A percentile compares a stretch with the other conserved stretches of the same genome.
phyloP scores from a whole-genome alignment of 2,888 invertebrate species.

The Megastigmus dorsalis region DNA sequence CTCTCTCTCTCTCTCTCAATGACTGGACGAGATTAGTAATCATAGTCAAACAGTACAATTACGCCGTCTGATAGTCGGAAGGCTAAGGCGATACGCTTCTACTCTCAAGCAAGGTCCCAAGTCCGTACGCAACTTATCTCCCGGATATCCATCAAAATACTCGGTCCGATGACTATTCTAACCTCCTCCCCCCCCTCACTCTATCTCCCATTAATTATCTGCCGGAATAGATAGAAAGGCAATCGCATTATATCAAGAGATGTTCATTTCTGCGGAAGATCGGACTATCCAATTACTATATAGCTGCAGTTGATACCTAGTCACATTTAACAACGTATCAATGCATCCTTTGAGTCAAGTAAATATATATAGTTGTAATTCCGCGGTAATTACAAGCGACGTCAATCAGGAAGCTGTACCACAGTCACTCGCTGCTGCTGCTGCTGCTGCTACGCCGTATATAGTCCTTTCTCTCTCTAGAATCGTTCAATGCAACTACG shows the following conservation, averaged over 20 bases:
- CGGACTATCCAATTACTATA: not conserved
- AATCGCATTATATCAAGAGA: constrained; percentile 1
- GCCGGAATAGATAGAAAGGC: not conserved
- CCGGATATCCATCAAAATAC: constrained; percentile 22
- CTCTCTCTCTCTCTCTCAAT: not conserved
- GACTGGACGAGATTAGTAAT: constrained; percentile 26
- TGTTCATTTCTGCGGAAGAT: not conserved
- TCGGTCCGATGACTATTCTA: no score
- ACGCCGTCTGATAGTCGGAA: constrained; percentile 11
- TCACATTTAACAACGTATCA: constrained; percentile 7
- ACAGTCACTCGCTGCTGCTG: not conserved
- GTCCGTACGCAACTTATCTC: not conserved
- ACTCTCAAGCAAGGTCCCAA: not conserved
- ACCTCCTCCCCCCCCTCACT: no score
- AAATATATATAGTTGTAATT: constrained; percentile 33
- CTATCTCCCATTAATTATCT: constrained; percentile 6
- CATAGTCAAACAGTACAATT: constrained; percentile 20
- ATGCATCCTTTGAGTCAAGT: constrained; percentile 19
- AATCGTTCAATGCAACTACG: no score
- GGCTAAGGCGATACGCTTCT: no score
- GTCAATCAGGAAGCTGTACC: not conserved
- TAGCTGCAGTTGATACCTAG: not conserved
- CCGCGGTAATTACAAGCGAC: not conserved
- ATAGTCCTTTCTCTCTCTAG: no score
- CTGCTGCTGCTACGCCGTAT: not conserved